Evolutionary conservation across 2,113 vertebrate genomes (phyloP).

Genomic region (Strigops habroptila): DNA sequence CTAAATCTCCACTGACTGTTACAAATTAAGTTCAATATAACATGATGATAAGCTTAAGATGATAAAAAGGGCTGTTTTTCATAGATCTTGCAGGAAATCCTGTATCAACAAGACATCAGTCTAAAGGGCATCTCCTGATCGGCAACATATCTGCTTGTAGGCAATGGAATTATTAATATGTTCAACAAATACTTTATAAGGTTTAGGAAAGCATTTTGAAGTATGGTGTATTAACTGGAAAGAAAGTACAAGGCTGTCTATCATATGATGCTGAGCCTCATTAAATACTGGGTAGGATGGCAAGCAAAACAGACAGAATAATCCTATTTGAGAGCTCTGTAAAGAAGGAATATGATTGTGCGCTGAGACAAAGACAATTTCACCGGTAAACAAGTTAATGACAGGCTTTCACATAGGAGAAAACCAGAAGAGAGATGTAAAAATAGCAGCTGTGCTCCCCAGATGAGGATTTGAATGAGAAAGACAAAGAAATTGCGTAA

Average conservation of each 20-base stretch:
- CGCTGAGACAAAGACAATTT: neutral
- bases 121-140: neutral
- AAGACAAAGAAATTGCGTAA: neutral
- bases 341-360: neutral
- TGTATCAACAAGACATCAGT: neutral
- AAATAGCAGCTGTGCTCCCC: neutral
- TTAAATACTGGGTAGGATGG: neutral
- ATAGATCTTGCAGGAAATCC: neutral
- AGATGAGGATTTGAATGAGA: neutral
- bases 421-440: neutral
- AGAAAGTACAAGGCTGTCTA: neutral
- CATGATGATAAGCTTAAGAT: neutral
- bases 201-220: neutral
- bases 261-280: neutral
- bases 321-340: neutral
- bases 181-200: neutral
- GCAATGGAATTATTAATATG: neutral
- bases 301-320: constrained; percentile 8
- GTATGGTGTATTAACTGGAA: neutral
- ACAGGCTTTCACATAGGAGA: neutral
- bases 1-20: neutral
- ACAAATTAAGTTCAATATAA: neutral
- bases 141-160: neutral
- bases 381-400: constrained; percentile 49
- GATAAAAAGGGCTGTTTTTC: neutral